phyloP scores from a whole-genome alignment of 2,113 vertebrate species.

The Dermatemys mawii region DNA sequence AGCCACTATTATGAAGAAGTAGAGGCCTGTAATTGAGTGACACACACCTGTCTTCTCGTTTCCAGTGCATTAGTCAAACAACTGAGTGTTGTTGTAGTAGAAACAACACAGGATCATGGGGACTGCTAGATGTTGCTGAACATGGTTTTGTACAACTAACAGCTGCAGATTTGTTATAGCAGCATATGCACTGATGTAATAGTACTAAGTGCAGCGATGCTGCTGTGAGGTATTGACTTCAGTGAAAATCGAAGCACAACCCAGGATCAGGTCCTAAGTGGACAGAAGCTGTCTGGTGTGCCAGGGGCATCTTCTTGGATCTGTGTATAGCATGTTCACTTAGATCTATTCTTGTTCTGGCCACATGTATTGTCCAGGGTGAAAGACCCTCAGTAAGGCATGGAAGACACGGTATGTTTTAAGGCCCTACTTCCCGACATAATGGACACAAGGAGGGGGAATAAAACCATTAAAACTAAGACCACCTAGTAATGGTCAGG shows the following conservation, averaged over 20 bases:
- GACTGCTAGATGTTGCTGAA: background rate
- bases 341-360: background rate
- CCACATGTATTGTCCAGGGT: background rate
- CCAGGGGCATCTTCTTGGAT: background rate
- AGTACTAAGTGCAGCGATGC: fast-evolving
- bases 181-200: background rate
- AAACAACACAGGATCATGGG: background rate
- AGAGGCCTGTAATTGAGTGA: background rate
- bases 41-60: background rate
- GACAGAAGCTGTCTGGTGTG: background rate
- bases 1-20: fast-evolving
- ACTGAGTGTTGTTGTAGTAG: background rate
- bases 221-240: fast-evolving
- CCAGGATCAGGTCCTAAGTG: background rate
- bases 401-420: background rate
- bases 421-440: background rate
- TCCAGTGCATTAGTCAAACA: background rate
- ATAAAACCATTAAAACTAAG: background rate
- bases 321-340: background rate
- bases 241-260: background rate
- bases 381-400: background rate
- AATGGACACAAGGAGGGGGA: background rate
- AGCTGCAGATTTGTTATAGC: background rate
- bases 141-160: background rate
- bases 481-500: background rate